Conservation (phyloP, 2,888 invertebrate species). For the Morpho achilles region DNA sequence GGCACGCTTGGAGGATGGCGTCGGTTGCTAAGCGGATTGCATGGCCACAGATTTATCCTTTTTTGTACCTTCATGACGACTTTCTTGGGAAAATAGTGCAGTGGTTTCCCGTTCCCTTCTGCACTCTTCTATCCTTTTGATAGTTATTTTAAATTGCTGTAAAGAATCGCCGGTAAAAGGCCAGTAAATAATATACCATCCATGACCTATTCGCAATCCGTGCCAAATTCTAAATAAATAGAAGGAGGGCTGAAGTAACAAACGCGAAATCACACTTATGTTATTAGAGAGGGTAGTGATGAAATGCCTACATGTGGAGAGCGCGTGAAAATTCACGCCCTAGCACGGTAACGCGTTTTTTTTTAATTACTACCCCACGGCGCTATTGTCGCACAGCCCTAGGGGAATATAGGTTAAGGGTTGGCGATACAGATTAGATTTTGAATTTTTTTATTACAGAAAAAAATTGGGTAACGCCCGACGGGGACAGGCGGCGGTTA, state of each 20-base stretch:
- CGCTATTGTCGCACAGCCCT: constrained; percentile 65
- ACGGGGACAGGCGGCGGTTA: no score
- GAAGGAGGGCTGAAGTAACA: constrained; percentile 1
- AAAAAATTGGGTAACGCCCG: no score
- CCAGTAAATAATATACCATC: not conserved
- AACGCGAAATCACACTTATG: constrained; percentile 15
- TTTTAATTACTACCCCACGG: constrained; percentile 73
- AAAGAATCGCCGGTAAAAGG: no score
- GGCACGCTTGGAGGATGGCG: no score
- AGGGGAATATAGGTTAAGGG: constrained; percentile 59
- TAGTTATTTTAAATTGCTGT: not conserved
- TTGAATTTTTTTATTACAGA: no score
- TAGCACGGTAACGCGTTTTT: constrained; percentile 57
- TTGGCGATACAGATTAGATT: constrained; percentile 30
- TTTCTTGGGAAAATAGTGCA: no score
- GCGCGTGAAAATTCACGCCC: constrained; percentile 75
- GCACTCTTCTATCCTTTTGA: no score
- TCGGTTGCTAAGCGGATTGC: no score
- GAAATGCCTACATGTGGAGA: constrained; percentile 35
- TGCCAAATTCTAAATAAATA: constrained; percentile 2
- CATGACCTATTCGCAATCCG: constrained; percentile 7
- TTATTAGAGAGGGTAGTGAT: constrained; percentile 14
- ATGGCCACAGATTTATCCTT: no score
- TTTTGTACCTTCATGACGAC: no score
- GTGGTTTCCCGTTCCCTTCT: no score